These are phyloP conservation scores for Campylomormyrus tamandua DNA, from an alignment of 2,113 vertebrate genomes.

Conservation along the genomic window DNA sequence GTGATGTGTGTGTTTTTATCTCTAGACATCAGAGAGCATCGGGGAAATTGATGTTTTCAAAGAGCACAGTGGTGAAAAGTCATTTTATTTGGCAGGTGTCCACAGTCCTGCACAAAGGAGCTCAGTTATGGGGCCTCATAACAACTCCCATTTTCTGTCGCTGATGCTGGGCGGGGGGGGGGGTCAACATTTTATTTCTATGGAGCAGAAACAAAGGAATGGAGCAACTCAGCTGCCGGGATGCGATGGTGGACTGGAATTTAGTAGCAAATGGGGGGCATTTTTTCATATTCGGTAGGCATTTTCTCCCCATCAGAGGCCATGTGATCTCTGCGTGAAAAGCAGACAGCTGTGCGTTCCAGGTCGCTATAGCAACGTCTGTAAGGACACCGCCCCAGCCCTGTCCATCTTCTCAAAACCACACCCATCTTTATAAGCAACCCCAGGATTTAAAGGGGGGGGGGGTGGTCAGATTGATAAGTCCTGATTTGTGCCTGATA, in stretches of 20 bases:
- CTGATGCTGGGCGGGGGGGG: neutral
- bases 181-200: neutral
- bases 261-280: neutral
- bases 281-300: neutral
- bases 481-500: neutral
- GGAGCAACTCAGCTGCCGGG: neutral
- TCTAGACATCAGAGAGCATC: neutral
- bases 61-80: conserved; percentile 8
- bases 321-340: neutral
- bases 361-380: neutral
- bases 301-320: neutral
- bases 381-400: neutral
- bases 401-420: neutral
- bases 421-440: neutral
- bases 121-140: neutral
- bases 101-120: conserved; percentile 2
- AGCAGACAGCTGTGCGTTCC: neutral
- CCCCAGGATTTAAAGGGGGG: neutral
- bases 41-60: conserved; percentile 3
- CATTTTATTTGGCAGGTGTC: neutral
- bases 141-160: conserved; percentile 12
- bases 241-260: neutral
- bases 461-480: neutral
- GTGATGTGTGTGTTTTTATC: neutral
- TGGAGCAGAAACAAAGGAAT: neutral